Evolutionary conservation across 2,797 vertebrate genomes (phyloP).

Genomic region (Fistularia tabacaria): DNA sequence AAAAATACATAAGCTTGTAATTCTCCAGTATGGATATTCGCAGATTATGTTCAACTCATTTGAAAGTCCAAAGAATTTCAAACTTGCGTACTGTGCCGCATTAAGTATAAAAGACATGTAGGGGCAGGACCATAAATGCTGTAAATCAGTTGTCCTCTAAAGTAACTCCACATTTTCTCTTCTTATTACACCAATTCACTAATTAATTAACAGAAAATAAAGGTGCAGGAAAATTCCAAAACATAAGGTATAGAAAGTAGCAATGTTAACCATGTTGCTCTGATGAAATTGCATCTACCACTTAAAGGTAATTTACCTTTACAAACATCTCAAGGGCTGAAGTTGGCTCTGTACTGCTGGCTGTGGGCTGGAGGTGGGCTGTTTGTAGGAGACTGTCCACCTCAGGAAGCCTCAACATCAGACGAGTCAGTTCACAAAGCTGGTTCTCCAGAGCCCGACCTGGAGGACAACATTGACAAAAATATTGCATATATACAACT

Average conservation of each 20-base stretch:
- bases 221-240: too few species aligned
- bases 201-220: too few species aligned
- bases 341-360: slow-evolving; percentile 75
- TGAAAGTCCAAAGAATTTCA: too few species aligned
- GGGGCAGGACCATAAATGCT: neutral
- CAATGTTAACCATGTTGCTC: neutral
- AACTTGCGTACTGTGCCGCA: too few species aligned
- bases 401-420: slow-evolving; percentile 88
- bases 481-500: neutral
- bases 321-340: slow-evolving; percentile 82
- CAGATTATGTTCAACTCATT: too few species aligned
- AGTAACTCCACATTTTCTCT: too few species aligned
- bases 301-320: slow-evolving; percentile 76
- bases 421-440: slow-evolving; percentile 86
- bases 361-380: slow-evolving; percentile 67
- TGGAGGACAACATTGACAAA: slow-evolving; percentile 42
- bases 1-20: too few species aligned
- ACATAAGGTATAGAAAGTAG: neutral
- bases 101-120: neutral
- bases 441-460: slow-evolving; percentile 82
- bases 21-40: too few species aligned
- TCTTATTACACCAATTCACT: too few species aligned
- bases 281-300: neutral
- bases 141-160: neutral
- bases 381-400: slow-evolving; percentile 81